Percentiles rank a stretch among this genome's conserved stretches.
Evolutionary conservation across 2,113 vertebrate species (phyloP).

Genomic region (Lamprologus callipterus): DNA sequence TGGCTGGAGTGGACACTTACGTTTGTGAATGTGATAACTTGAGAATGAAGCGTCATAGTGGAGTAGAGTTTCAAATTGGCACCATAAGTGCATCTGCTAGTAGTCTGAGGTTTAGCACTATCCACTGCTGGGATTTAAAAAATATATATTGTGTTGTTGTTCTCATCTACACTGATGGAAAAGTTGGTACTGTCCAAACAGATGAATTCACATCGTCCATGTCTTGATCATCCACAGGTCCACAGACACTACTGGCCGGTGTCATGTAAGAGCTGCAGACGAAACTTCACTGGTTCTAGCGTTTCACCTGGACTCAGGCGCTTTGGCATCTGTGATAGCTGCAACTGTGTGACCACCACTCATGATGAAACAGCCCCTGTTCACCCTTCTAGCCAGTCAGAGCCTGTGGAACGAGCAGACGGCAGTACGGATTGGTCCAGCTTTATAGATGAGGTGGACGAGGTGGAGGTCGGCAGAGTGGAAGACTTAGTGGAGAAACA

Average conservation of each 20-base stretch:
- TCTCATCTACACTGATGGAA: background rate
- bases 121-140: background rate
- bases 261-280: constrained; percentile 89
- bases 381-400: constrained; percentile 74
- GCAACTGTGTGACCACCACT: constrained; percentile 87
- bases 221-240: constrained; percentile 45
- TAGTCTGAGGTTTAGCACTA: background rate
- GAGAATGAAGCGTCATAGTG: background rate
- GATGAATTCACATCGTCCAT: background rate
- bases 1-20: background rate
- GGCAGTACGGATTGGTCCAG: constrained; percentile 85
- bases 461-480: constrained; percentile 74
- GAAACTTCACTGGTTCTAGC: constrained; percentile 80
- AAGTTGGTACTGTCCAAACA: background rate
- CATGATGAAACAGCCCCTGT: constrained; percentile 76
- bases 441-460: constrained; percentile 90
- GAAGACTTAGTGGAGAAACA: constrained; percentile 74
- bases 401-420: constrained; percentile 76
- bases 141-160: background rate
- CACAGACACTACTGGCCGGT: constrained; percentile 91
- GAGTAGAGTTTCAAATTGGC: background rate
- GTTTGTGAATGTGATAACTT: background rate
- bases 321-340: constrained; percentile 90
- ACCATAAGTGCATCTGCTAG: background rate
- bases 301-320: constrained; percentile 83